Percentiles rank a stretch among this genome's conserved stretches.
phyloP scores from a whole-genome alignment of 2,113 vertebrate species.

The Merops nubicus region DNA sequence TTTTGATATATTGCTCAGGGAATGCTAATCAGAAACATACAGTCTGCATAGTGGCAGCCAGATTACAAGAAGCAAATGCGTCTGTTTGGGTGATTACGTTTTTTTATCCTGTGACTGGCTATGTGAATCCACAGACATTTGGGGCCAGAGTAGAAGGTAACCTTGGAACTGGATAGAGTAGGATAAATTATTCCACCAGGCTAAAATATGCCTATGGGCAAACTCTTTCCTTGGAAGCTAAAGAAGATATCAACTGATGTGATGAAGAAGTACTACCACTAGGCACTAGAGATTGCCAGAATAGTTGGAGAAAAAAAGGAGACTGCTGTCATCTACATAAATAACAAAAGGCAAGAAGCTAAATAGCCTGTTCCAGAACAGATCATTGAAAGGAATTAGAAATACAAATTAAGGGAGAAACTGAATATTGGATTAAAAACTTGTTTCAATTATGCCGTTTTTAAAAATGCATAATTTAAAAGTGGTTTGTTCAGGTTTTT shows the following conservation, averaged over 20 bases:
- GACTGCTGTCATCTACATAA: conserved; percentile 1
- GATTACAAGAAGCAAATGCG: conserved; percentile 12
- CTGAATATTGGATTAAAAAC: neutral
- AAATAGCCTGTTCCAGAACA: neutral
- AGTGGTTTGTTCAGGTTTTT: neutral
- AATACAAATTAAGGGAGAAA: neutral
- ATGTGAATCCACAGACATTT: neutral
- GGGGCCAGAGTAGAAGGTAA: neutral
- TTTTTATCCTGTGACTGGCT: neutral
- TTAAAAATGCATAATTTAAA: neutral
- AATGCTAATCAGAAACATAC: conserved; percentile 1
- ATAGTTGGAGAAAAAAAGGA: neutral
- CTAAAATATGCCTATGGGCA: neutral
- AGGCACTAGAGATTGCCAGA: neutral
- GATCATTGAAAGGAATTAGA: conserved; percentile 16
- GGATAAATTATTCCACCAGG: neutral
- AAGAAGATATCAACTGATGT: neutral
- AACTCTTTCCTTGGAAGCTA: neutral
- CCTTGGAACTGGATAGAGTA: neutral
- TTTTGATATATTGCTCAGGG: conserved; percentile 14
- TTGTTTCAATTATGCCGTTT: neutral
- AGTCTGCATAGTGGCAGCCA: neutral
- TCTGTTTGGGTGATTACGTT: neutral
- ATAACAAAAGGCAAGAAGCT: neutral
- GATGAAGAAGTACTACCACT: neutral